Conservation (phyloP, 2,113 vertebrate species). For the Limanda limanda region DNA sequence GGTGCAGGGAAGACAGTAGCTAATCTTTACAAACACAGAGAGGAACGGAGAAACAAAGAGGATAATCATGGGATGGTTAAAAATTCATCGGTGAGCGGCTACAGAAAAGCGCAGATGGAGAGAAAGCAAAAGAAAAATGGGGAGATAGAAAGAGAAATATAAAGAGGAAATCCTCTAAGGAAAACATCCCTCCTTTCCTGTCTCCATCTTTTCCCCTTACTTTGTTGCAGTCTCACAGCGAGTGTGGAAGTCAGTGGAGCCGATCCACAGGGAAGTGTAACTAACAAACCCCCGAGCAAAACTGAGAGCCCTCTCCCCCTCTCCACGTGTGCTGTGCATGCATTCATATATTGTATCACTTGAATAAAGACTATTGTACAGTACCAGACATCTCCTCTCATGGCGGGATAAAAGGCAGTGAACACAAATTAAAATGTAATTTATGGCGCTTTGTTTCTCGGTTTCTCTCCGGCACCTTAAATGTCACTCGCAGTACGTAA, state of each 20-base stretch:
- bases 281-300: slow-evolving; percentile 43
- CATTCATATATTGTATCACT: slow-evolving; percentile 66
- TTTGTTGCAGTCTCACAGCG: slow-evolving; percentile 62
- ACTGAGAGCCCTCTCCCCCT: slow-evolving; percentile 17
- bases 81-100: slow-evolving; percentile 64
- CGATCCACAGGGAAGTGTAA: slow-evolving; percentile 64
- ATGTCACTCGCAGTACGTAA: slow-evolving; percentile 66
- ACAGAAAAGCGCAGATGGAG: slow-evolving; percentile 54
- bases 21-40: slow-evolving; percentile 58
- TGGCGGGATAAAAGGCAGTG: slow-evolving; percentile 36
- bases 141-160: slow-evolving; percentile 47
- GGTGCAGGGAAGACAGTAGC: slow-evolving; percentile 15
- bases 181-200: slow-evolving; percentile 44
- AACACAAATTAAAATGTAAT: slow-evolving; percentile 73
- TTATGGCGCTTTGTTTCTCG: slow-evolving; percentile 68
- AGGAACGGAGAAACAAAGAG: slow-evolving; percentile 33
- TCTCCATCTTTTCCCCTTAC: slow-evolving; percentile 49
- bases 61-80: slow-evolving; percentile 51
- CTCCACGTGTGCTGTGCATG: slow-evolving; percentile 26
- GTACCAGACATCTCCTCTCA: slow-evolving; percentile 35
- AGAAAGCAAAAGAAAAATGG: slow-evolving; percentile 33
- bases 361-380: slow-evolving; percentile 51
- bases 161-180: slow-evolving; percentile 60
- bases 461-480: slow-evolving; percentile 52
- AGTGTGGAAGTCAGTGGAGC: slow-evolving; percentile 59